Evolutionary conservation across 2,797 vertebrate genomes (phyloP).

Genomic region (Aphelocoma californica): DNA sequence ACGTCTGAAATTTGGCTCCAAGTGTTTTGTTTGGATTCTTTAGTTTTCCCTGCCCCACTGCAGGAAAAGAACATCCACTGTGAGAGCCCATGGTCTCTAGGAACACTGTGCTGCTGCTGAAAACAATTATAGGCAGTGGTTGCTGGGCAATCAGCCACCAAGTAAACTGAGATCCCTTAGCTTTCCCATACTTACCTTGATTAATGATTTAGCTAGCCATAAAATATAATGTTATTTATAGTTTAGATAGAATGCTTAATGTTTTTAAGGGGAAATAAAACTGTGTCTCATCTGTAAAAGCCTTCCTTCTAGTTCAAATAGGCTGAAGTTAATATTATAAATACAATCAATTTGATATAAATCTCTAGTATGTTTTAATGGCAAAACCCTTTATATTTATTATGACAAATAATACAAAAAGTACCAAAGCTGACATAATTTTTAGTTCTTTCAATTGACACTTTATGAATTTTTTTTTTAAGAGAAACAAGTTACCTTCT

Average conservation of each 20-base stretch:
- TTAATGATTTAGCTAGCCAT: constrained; percentile 76
- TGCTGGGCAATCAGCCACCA: constrained; percentile 75
- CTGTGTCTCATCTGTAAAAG: constrained; percentile 25
- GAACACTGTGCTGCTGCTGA: not conserved
- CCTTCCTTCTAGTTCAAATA: not conserved
- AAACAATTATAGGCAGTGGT: constrained; percentile 59
- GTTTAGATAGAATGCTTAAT: constrained; percentile 64
- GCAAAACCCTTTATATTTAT: not conserved
- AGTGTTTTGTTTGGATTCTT: constrained; percentile 11
- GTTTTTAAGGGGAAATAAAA: constrained; percentile 69
- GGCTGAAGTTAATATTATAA: not conserved
- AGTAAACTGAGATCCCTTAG: constrained; percentile 70
- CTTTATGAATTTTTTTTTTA: not conserved
- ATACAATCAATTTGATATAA: not conserved
- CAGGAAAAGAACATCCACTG: constrained; percentile 9
- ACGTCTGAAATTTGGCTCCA: not conserved
- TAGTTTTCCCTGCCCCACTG: not conserved
- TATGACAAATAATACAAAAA: constrained; percentile 10
- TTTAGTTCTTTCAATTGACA: not conserved
- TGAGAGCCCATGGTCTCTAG: not conserved
- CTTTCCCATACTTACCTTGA: constrained; percentile 71
- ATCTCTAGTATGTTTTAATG: not conserved
- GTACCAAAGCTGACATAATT: not conserved
- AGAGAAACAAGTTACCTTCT: not conserved
- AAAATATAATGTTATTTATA: constrained; percentile 71